A percentile compares a stretch with the other conserved stretches of the same genome.
These are phyloP conservation scores for Ectropis grisescens DNA, from an alignment of 1,140 invertebrate species.

Conservation along the genomic window DNA sequence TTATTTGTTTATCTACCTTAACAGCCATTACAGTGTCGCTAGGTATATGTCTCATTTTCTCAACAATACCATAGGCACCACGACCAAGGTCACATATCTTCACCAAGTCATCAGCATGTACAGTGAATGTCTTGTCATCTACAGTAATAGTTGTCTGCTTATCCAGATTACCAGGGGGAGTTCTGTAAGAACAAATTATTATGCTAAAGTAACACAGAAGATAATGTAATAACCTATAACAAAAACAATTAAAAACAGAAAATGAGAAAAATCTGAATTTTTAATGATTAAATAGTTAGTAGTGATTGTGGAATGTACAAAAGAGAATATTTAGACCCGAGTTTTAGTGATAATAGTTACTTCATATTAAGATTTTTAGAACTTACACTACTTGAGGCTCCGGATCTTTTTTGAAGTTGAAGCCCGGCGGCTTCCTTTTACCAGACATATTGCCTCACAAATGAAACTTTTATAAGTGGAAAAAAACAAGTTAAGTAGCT, in stretches of 20 bases:
- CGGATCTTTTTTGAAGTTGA: conserved; percentile 29
- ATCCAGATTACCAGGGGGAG: conserved; percentile 86
- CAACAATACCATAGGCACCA: conserved; percentile 96
- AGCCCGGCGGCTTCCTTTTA: conserved; percentile 38
- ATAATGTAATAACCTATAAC: too few relatives aligned
- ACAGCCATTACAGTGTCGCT: conserved; percentile 95
- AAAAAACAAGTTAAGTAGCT: too few relatives aligned
- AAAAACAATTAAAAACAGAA: too few relatives aligned
- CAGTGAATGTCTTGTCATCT: conserved; percentile 87
- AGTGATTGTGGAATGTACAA: too few relatives aligned
- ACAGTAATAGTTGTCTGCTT: conserved; percentile 89
- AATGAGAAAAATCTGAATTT: too few relatives aligned
- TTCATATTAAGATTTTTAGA: too few relatives aligned
- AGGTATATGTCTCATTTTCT: conserved; percentile 94
- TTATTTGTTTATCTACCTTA: too few relatives aligned
- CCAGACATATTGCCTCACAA: conserved; percentile 31
- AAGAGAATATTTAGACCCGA: too few relatives aligned
- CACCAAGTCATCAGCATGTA: conserved; percentile 92
- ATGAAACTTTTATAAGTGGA: conserved; percentile 1
- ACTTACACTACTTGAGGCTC: conserved; percentile 52
- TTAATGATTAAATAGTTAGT: too few relatives aligned
- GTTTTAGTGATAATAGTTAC: too few relatives aligned
- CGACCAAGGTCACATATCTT: conserved; percentile 91
- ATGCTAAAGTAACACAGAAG: too few relatives aligned
- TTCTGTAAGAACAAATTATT: conserved; percentile 63